A percentile compares a stretch with the other conserved stretches of the same genome.
These are phyloP conservation scores for Elephantulus edwardii DNA, from an alignment of 2,113 vertebrate genomes.

Conservation along the genomic window DNA sequence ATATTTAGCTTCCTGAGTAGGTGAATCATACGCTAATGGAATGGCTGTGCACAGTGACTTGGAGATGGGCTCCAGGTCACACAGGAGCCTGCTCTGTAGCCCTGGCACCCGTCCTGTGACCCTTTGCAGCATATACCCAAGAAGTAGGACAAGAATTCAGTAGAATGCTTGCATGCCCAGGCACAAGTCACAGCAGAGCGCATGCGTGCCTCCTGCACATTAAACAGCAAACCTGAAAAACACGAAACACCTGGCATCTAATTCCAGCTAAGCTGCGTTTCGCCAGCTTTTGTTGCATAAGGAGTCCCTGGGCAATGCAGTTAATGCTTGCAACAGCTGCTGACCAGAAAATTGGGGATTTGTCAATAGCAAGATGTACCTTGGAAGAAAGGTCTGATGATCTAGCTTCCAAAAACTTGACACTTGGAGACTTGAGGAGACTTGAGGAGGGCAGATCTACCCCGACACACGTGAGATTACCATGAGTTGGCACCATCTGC, in stretches of 20 bases:
- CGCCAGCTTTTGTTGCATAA: not conserved
- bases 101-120: not conserved
- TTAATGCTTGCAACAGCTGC: too few species aligned
- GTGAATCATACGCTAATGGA: not conserved
- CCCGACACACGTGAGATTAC: not conserved
- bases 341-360: too few species aligned
- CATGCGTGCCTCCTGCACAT: not conserved
- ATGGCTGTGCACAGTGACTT: not conserved
- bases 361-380: too few species aligned
- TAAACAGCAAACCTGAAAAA: not conserved
- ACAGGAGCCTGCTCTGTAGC: rapidly evolving
- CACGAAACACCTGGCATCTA: not conserved
- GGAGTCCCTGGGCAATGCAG: too few species aligned
- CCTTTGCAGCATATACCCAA: not conserved
- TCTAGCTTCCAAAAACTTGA: too few species aligned
- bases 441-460: not conserved
- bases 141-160: rapidly evolving
- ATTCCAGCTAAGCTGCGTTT: not conserved
- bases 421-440: too few species aligned
- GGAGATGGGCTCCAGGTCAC: not conserved
- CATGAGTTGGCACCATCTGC: not conserved
- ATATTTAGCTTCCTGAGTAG: not conserved
- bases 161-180: rapidly evolving
- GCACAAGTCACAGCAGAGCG: not conserved
- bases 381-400: too few species aligned